Conservation (phyloP, 2,113 vertebrate genomes). For the Scomber colias region DNA sequence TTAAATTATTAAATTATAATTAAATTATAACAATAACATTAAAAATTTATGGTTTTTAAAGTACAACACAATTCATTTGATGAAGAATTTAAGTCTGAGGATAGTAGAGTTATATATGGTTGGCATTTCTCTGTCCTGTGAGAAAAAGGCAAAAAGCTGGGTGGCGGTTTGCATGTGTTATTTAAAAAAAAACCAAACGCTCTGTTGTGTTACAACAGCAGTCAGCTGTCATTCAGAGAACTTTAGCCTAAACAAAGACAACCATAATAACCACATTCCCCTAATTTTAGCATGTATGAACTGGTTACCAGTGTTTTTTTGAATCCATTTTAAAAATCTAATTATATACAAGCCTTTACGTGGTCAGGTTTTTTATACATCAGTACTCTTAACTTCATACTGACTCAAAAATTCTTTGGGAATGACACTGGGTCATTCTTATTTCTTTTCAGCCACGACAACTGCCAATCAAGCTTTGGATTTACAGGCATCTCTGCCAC, state of each 20-base stretch:
- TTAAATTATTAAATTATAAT: too few relatives aligned
- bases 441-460: too few relatives aligned
- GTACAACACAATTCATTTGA: too few relatives aligned
- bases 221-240: not conserved
- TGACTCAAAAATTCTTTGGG: not conserved
- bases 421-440: not conserved
- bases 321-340: slow-evolving; percentile 20
- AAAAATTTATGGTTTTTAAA: too few relatives aligned
- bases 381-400: not conserved
- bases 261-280: slow-evolving; percentile 1
- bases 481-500: not conserved
- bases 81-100: too few relatives aligned
- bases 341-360: slow-evolving; percentile 22
- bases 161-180: not conserved
- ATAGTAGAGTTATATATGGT: not conserved
- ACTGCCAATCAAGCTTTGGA: too few relatives aligned
- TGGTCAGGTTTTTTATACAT: not conserved
- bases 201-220: not conserved
- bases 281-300: not conserved
- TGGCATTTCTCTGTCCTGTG: not conserved
- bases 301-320: not conserved
- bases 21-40: too few relatives aligned
- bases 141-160: not conserved
- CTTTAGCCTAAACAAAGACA: slow-evolving; percentile 23
- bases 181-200: slow-evolving; percentile 18